Evolutionary conservation across 2,888 invertebrate species (phyloP), one percentile per base, ranked within the genome.

Genomic region (Chrysomela aeneicollis): DNA sequence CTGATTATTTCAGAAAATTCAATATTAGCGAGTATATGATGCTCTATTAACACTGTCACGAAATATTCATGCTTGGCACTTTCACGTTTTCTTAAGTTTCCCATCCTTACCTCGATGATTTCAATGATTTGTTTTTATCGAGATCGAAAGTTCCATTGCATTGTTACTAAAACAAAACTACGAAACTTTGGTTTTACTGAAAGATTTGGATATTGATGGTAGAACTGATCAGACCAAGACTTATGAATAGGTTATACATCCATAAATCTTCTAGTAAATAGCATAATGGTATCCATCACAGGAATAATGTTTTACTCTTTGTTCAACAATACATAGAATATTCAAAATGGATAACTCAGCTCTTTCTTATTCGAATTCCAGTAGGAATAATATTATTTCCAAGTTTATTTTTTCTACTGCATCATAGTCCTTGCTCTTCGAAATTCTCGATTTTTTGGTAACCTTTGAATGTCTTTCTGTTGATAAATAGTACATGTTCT

Each of bases 1-100:
- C 73, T 70, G 66, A 59, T 54, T 66, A 47, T 70, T 71, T 65
- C 66, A 67, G 71, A 67, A 70, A 67, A 69, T 70, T 69, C 71
- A 67, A 71, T 57, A 65, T 74, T 71, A 67, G 68, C 64, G 68
- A 73, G 71, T 61, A 66, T 68, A 18, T 52, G 26, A 42, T 59
- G 30, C 35, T 46, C 32, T 32, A 18, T 10, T 35, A 30, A 61
- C 61, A 54, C 26, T 26, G 42, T 4, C 2, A 15, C n/a, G 42
- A 15, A 42, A 15, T 42, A n/a, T 42, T 42, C 15, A 42, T 15
- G 2, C 15, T 10, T 15, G 4, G n/a, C 42, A 15, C 9, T 1
- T 10, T 35, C 10, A 3, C 3, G 3, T 26, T 26, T 26, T 3
- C 35, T 12, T 15, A 3, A 15, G 9, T 42, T 42, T 42, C 42